A percentile compares a stretch with the other conserved stretches of the same genome.
Evolutionary conservation across 2,797 vertebrate species (phyloP).

Genomic region (Salmo trutta): DNA sequence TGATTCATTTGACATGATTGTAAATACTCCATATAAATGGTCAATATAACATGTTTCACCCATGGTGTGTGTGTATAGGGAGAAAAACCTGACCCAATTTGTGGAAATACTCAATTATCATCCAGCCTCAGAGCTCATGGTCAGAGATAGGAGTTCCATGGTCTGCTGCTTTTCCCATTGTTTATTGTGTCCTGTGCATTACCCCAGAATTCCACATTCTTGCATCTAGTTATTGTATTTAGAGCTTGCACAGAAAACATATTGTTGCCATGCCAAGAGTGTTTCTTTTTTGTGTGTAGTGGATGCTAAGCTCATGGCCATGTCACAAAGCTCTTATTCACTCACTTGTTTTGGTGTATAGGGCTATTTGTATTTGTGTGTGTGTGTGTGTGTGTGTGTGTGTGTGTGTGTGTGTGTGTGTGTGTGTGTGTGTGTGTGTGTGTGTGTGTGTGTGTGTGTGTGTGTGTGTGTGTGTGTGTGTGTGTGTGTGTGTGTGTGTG

Average conservation of each 20-base stretch:
- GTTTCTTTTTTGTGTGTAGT: constrained; percentile 39
- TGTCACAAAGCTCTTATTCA: constrained; percentile 66
- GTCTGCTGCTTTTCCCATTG: constrained; percentile 56
- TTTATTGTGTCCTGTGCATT: constrained; percentile 37
- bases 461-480: too few species aligned
- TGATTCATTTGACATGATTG: not conserved
- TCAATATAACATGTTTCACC: not conserved
- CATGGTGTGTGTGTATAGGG: not conserved
- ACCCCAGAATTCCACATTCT: constrained; percentile 47
- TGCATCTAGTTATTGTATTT: constrained; percentile 49
- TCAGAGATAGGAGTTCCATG: constrained; percentile 48
- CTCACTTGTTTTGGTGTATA: not conserved
- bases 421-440: not conserved
- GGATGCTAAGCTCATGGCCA: constrained; percentile 58
- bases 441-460: too few species aligned
- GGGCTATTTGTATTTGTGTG: not conserved
- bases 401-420: not conserved
- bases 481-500: too few species aligned
- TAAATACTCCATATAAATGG: not conserved
- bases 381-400: constrained; percentile 1
- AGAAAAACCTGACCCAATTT: constrained; percentile 44
- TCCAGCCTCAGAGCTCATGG: constrained; percentile 40
- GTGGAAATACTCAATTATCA: constrained; percentile 47
- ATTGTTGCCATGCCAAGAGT: constrained; percentile 70
- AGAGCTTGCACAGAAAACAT: constrained; percentile 54